Evolutionary conservation across 2,797 vertebrate species (phyloP), one percentile per base, ranked within the genome.

Genomic region (Danio choprae): DNA sequence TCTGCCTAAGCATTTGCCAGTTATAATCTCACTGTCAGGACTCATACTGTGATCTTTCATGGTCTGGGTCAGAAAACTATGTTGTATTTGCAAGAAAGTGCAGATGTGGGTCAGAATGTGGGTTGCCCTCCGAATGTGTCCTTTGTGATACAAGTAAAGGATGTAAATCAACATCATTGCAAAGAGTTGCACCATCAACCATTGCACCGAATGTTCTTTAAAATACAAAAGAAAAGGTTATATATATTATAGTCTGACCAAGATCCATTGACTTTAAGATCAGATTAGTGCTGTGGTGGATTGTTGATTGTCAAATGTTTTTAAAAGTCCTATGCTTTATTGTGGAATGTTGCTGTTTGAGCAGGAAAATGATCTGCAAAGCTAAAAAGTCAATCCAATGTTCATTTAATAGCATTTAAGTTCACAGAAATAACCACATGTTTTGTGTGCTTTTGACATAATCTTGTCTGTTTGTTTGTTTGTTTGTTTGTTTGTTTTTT

Each of bases 111-210:
- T 29, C n/a, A n/a, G n/a, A n/a, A n/a, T n/a, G n/a, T n/a, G n/a
- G n/a, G n/a, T n/a, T n/a, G n/a, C n/a, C n/a, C n/a, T n/a, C n/a
- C n/a, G n/a, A n/a, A 29, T 29, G 29, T 29, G 88, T 88, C 43
- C 15, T 50, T 72, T 64, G 51, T 59, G 50, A 67, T 79, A 38
- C 74, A 77, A 74, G 79, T 87, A 85, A 87, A 85, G 84, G 87
- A 88, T 78, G 77, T 83, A 71, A 55, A 58, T 50, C 44, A 50
- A 20, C 58, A 50, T 62, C 22, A 71, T 9, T 56, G 48, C 64
- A 68, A 20, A 29, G 7, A n/a, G 48, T 69, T 69, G 36, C 38
- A 15, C 50, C 68, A 20, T 22, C 68, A 43, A 43, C 29, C 48
- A 51, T 8, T 43, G 51, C n/a, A 5, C n/a, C 13, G 29, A 53